Percentiles rank a stretch among this genome's conserved stretches.
Evolutionary conservation across 1,140 invertebrate genomes (phyloP).

Genomic region (Lepidurus arcticus): DNA sequence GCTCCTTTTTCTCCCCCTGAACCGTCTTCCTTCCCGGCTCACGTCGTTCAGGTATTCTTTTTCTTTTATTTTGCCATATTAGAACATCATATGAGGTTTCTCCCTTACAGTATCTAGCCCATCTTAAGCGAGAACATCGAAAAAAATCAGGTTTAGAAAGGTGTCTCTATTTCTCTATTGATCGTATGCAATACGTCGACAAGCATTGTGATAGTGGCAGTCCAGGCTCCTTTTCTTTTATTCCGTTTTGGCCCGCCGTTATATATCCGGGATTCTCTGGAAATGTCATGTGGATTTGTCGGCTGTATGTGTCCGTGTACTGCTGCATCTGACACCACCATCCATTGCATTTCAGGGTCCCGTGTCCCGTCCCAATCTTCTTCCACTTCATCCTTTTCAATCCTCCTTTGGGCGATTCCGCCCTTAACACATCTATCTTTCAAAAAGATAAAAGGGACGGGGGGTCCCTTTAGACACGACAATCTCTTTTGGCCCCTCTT

Average conservation of each 20-base stretch:
- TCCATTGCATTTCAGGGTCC: constrained; percentile 21
- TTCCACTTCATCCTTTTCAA: constrained; percentile 22
- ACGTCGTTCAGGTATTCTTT: not conserved
- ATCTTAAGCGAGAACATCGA: too few relatives aligned
- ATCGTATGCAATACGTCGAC: not conserved
- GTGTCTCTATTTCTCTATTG: not conserved
- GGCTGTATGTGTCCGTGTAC: constrained; percentile 2
- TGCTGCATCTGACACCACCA: constrained; percentile 13
- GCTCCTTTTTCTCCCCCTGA: not conserved
- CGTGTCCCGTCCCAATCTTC: constrained; percentile 7
- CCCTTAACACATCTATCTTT: constrained; percentile 19
- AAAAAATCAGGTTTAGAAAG: not conserved
- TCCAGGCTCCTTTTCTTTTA: not conserved
- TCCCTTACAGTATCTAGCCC: not conserved
- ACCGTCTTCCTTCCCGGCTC: not conserved
- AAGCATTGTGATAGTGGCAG: not conserved
- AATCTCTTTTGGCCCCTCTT: constrained; percentile 18
- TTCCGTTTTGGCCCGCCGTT: not conserved
- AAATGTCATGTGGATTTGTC: constrained; percentile 22
- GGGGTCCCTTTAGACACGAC: constrained; percentile 5
- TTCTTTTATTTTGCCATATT: not conserved
- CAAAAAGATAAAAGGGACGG: constrained; percentile 15
- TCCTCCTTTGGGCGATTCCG: not conserved
- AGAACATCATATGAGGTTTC: not conserved
- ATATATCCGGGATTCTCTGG: constrained; percentile 10